Percentiles rank a stretch among this genome's conserved stretches.
phyloP scores from a whole-genome alignment of 2,888 invertebrate genomes.

The Holacanthella duospinosa region DNA sequence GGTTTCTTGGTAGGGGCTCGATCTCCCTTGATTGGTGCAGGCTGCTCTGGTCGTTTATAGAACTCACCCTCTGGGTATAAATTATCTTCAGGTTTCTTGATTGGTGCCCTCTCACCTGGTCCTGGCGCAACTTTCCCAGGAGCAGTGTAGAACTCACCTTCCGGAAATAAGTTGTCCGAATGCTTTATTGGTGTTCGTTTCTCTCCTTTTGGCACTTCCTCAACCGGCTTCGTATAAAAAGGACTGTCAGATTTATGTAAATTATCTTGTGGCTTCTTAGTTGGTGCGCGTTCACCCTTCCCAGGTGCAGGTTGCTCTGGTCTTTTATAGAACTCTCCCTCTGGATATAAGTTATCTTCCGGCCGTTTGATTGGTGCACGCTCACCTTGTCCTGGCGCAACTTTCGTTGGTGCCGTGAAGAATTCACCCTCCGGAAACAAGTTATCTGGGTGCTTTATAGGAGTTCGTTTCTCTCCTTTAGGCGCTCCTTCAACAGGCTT shows the following conservation, averaged over 20 bases:
- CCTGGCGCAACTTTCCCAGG: constrained; percentile 37
- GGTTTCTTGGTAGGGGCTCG: constrained; percentile 42
- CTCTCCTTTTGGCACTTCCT: constrained; percentile 46
- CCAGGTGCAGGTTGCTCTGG: constrained; percentile 26
- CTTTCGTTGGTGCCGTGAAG: constrained; percentile 47
- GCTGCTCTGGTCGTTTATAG: constrained; percentile 42
- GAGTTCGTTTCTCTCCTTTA: too few species aligned
- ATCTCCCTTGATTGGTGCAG: constrained; percentile 42
- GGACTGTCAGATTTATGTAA: constrained; percentile 47
- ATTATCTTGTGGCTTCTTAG: constrained; percentile 43
- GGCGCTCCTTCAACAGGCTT: too few species aligned
- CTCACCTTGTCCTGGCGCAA: too few species aligned
- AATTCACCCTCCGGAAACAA: too few species aligned
- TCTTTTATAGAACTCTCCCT: constrained; percentile 50
- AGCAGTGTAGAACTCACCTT: constrained; percentile 46
- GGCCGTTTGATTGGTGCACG: constrained; percentile 43
- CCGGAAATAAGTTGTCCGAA: constrained; percentile 42
- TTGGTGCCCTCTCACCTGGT: constrained; percentile 42
- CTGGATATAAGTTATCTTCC: constrained; percentile 50
- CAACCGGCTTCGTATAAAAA: constrained; percentile 44
- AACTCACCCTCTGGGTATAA: constrained; percentile 54
- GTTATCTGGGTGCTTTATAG: constrained; percentile 5
- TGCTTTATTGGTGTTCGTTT: constrained; percentile 41
- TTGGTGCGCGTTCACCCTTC: constrained; percentile 40
- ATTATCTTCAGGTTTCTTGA: constrained; percentile 48